Conservation (phyloP, 2,797 vertebrate genomes). For the Austrolebias charrua region DNA sequence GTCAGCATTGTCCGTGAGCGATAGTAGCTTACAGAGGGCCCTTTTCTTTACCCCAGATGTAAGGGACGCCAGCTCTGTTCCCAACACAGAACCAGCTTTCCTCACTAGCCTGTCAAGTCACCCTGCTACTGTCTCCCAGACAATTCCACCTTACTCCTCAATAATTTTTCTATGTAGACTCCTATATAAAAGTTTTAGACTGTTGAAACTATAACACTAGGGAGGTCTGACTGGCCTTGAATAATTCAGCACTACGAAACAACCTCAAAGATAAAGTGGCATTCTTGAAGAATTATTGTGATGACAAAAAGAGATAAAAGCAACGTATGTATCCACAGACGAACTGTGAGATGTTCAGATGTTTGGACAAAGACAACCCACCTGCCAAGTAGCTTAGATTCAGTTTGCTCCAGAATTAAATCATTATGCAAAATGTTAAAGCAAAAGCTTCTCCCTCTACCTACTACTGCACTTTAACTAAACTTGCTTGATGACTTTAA, state of each 20-base stretch:
- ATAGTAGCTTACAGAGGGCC: too few relatives aligned
- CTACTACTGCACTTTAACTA: background rate
- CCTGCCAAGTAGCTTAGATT: background rate
- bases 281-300: background rate
- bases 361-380: background rate
- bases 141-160: too few relatives aligned
- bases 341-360: background rate
- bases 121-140: background rate
- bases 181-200: background rate
- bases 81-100: too few relatives aligned
- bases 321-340: background rate
- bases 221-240: background rate
- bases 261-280: background rate
- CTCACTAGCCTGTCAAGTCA: too few relatives aligned
- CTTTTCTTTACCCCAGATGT: too few relatives aligned
- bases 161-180: background rate
- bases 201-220: background rate
- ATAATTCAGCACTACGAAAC: background rate
- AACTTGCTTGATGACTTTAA: background rate
- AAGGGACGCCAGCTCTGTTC: too few relatives aligned
- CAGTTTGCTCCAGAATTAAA: background rate
- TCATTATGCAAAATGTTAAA: background rate
- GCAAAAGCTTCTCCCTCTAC: background rate
- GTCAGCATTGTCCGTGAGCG: too few relatives aligned
- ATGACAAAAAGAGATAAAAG: background rate